Base-by-base conservation (phyloP, 2,888 invertebrate species). In the Plagodis dolabraria region DNA sequence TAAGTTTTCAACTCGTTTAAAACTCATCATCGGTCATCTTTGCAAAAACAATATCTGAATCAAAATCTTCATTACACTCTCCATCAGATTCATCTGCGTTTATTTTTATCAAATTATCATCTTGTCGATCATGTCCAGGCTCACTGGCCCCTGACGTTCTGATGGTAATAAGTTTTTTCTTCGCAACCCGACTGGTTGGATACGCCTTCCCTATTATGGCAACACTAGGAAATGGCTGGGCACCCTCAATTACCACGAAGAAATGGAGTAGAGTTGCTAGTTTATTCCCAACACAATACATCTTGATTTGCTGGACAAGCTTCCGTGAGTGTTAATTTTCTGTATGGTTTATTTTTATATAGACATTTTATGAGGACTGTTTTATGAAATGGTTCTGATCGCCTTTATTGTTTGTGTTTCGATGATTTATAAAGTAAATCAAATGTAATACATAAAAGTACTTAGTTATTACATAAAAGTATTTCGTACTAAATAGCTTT, bases 221-320 rank as follows among this genome's bases (percentile, higher is more conserved):
- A 67, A 68, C 63, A 68, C 77, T 80, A 82, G 86, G 85, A 86
- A 86, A 82, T 79, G 72, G 72, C 74, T 43, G 43, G 75, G 74
- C 76, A 77, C 79, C 79, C 81, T 82, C 82, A 78, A 86, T 88
- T 86, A 86, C 83, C 83, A 82, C 82, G 69, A 81, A 85, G 84
- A 87, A 87, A 87, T 87, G 83, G 85, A 82, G 77, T 79, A 81
- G 72, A 65, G 62, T 62, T 58, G 66, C 63, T 50, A 53, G 35
- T 50, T 53, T 53, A 44, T 53, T 54, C 57, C 52, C 59, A 54
- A 59, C 57, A 57, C 59, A 54, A 59, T 54, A 47, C 47, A 7
- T 42, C 53, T 50, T 54, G 59, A 51, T 51, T 54, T 47, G 54
- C 47, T 51, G 51, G 47, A 34, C 12, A 48, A 51, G 42, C 43